Evolutionary conservation across 2,797 vertebrate species (phyloP).

Genomic region (Manis crassicaudata): DNA sequence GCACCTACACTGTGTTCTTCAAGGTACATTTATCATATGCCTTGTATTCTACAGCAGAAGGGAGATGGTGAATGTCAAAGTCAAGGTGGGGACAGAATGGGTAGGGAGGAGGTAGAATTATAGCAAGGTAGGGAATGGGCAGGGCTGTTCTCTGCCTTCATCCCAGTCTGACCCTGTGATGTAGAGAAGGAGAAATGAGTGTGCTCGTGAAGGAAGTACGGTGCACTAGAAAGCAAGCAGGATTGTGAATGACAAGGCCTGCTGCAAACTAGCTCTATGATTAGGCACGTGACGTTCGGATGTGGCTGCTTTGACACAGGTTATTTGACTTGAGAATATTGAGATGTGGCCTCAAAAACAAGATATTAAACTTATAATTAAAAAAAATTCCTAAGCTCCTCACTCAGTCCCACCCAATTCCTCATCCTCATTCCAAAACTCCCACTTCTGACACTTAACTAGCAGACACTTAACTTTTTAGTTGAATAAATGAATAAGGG

Average conservation of each 20-base stretch:
- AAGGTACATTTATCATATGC: neutral
- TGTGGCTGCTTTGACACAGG: neutral
- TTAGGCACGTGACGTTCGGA: neutral
- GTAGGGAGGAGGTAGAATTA: neutral
- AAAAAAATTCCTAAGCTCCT: neutral
- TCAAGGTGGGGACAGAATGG: neutral
- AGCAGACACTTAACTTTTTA: neutral
- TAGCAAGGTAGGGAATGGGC: neutral
- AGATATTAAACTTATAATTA: neutral
- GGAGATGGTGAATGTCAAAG: neutral
- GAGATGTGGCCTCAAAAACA: neutral
- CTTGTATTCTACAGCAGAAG: neutral
- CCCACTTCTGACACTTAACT: neutral
- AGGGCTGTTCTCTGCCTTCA: neutral
- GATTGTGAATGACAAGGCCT: neutral
- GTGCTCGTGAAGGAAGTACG: neutral
- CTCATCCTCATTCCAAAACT: neutral
- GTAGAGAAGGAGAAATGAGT: neutral
- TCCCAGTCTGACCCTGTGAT: neutral
- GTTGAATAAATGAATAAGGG: neutral
- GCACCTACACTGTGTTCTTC: neutral
- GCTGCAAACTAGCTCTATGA: neutral
- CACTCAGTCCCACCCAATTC: neutral
- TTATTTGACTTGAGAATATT: neutral
- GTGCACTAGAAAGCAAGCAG: neutral